Evolutionary conservation across 2,888 invertebrate species (phyloP).

Genomic region (Dorcus hopei): DNA sequence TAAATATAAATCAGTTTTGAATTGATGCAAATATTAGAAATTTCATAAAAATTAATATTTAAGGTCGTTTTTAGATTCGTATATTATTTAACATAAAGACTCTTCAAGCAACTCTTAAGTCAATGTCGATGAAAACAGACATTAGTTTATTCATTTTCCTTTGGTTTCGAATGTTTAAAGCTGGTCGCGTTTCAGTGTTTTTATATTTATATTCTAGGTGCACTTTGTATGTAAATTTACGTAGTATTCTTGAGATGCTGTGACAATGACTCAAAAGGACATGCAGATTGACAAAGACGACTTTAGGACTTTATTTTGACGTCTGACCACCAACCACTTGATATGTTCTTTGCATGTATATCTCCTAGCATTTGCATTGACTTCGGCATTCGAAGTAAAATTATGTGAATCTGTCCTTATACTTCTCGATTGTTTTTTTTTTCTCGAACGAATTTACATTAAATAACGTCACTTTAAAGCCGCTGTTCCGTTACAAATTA

Average conservation of each 20-base stretch:
- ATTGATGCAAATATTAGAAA: no score
- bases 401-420: slow-evolving; percentile 17
- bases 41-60: no score
- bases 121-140: no score
- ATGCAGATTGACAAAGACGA: slow-evolving; percentile 30
- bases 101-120: no score
- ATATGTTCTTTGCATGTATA: slow-evolving; percentile 12
- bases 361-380: slow-evolving; percentile 15
- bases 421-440: slow-evolving; percentile 5
- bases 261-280: slow-evolving; percentile 28
- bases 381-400: slow-evolving; percentile 11
- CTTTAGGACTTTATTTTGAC: slow-evolving; percentile 30
- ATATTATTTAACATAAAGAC: no score
- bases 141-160: no score
- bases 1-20: no score
- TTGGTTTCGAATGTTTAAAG: no score
- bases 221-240: slow-evolving; percentile 29
- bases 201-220: slow-evolving; percentile 7
- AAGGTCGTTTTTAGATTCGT: no score
- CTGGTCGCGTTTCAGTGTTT: no score
- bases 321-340: slow-evolving; percentile 30
- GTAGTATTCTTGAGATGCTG: slow-evolving; percentile 15
- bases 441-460: background rate
- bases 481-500: no score
- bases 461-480: background rate